Conservation (phyloP, 2,797 vertebrate species). For the Acanthis flammea region DNA sequence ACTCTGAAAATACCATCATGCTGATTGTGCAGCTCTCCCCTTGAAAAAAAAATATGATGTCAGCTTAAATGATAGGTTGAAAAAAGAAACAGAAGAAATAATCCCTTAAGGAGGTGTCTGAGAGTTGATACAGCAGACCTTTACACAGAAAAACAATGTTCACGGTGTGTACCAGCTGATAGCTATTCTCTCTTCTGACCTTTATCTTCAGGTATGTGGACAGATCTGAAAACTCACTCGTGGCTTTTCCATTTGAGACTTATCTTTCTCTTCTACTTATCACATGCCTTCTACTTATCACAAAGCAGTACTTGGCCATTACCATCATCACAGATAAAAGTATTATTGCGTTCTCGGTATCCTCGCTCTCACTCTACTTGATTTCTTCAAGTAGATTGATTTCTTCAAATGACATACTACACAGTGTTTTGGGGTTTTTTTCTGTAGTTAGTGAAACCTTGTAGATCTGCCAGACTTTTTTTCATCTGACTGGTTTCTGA, state of each 20-base stretch:
- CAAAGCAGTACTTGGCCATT: background rate
- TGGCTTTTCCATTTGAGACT: background rate
- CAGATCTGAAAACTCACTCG: background rate
- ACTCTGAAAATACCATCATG: background rate
- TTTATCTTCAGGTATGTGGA: constrained; percentile 32
- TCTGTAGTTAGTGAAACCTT: background rate
- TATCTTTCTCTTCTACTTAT: background rate
- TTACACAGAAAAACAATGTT: constrained; percentile 55
- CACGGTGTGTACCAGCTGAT: background rate
- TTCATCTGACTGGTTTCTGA: background rate
- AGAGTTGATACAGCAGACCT: background rate
- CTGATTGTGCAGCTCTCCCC: background rate
- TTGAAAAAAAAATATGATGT: background rate
- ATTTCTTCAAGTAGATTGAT: background rate
- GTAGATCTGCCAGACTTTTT: background rate
- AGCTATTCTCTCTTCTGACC: constrained; percentile 34
- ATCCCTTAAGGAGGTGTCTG: constrained; percentile 6
- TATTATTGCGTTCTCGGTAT: background rate
- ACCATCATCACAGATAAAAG: background rate
- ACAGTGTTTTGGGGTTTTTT: fast-evolving
- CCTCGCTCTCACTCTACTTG: background rate
- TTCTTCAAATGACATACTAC: background rate
- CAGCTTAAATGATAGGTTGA: background rate
- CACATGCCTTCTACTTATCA: background rate
- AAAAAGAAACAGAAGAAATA: background rate